phyloP scores from a whole-genome alignment of 2,888 invertebrate genomes.

The Netelia inedita region DNA sequence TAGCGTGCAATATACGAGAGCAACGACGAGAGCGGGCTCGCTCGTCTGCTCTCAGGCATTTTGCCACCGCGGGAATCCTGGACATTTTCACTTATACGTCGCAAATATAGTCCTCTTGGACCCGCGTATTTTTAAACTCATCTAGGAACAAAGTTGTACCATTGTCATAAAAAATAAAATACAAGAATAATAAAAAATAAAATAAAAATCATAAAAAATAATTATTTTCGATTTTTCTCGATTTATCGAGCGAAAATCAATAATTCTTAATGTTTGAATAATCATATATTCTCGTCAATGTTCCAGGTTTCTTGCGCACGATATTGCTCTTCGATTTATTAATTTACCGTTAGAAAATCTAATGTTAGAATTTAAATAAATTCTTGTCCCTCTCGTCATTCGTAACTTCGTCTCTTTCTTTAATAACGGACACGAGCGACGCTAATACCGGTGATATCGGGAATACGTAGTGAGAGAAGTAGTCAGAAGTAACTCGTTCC shows the following conservation, averaged over 20 bases:
- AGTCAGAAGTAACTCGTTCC: no score
- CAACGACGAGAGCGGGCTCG: conserved; percentile 15
- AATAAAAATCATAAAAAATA: conserved; percentile 9
- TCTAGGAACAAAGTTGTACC: neutral
- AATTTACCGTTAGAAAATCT: no score
- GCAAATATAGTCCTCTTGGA: conserved; percentile 29
- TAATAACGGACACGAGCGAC: neutral
- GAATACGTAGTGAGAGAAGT: conserved; percentile 33
- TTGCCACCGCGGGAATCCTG: conserved; percentile 26
- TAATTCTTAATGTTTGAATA: no score
- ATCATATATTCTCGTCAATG: no score
- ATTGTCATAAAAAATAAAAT: neutral
- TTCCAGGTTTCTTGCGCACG: no score
- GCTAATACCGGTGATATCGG: conserved; percentile 21
- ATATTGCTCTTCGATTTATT: no score
- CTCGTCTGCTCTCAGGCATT: conserved; percentile 24
- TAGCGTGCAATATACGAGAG: conserved; percentile 31
- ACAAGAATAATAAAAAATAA: neutral
- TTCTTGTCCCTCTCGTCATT: no score
- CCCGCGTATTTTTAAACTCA: no score
- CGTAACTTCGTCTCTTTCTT: neutral
- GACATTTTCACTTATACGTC: conserved; percentile 39
- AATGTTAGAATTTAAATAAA: no score
- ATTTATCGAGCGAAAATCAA: no score
- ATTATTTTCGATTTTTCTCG: neutral